Conservation (phyloP, 92 coral and sea anemone genomes). For the Porites cylindrica region DNA sequence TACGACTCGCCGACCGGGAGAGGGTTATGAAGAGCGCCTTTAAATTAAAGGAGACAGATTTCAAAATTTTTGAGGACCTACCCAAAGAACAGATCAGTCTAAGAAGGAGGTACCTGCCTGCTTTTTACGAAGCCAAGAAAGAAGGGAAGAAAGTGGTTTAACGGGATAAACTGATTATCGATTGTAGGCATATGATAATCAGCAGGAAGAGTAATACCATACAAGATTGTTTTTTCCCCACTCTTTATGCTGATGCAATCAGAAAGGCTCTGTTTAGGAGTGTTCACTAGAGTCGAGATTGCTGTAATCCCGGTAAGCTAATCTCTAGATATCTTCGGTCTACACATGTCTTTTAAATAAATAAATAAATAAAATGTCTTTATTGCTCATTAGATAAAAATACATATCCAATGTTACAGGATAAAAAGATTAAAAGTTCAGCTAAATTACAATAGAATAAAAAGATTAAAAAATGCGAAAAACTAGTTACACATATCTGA, state of each 20-base stretch:
- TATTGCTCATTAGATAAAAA: too few relatives aligned
- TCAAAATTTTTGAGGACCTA: slow-evolving; percentile 19
- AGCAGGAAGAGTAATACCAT: neutral
- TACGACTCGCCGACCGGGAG: slow-evolving; percentile 10
- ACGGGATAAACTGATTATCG: slow-evolving; percentile 30
- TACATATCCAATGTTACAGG: too few relatives aligned
- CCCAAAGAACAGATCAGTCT: slow-evolving; percentile 23
- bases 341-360: too few relatives aligned
- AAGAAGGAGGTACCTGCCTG: slow-evolving; percentile 31
- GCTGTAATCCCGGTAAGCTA: neutral
- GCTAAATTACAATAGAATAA: too few relatives aligned
- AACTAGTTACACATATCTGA: too few relatives aligned
- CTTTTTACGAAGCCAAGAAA: slow-evolving; percentile 31
- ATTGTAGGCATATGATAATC: slow-evolving; percentile 7
- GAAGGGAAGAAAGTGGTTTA: slow-evolving; percentile 39
- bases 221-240: neutral
- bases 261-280: neutral
- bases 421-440: too few relatives aligned
- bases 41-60: neutral
- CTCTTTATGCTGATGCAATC: neutral
- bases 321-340: neutral
- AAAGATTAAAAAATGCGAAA: too few relatives aligned
- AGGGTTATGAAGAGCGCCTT: slow-evolving; percentile 10
- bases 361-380: too few relatives aligned
- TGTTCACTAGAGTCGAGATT: neutral